Evolutionary conservation across 2,797 vertebrate species (phyloP), one percentile per base, ranked within the genome.

Genomic region (Thamnophis elegans): DNA sequence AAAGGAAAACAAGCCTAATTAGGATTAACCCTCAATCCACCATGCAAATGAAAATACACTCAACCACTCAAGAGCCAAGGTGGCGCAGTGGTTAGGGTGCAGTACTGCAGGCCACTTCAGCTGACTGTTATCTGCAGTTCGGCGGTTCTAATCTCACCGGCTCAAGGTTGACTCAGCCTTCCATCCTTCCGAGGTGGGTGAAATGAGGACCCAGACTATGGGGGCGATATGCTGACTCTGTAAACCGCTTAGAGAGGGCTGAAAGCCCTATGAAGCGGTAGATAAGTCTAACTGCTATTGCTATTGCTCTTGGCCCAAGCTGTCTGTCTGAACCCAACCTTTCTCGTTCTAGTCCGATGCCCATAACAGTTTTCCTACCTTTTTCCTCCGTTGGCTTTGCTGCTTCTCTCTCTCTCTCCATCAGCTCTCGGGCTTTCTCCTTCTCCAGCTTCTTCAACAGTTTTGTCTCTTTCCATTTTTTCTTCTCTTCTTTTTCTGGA

Each of bases 371-470:
- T 47, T 82, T 82, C 20, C 42, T 92, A 96, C 97, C 96, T 97
- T 96, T 89, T 32, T 96, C 96, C 26, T 96, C 88, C 92, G 94
- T 93, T 86, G 95, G 94, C 91, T 98, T 96, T 56, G 92, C 93
- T 51, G 96, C 91, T 68, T 92, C 92, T 62, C 95, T 95, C 90
- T 96, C 91, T 54, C 96, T 96, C 9, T 96, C 95, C 1, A 94
- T 92, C 88, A 96, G 94, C 88, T 97, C 97, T 78, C 95, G 96
- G 42, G 88, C 20, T 47, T 95, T 98, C 95, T 98, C 97, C 90
- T 98, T 98, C 0, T 99, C 98, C 92, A 99, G 93, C 90, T 98
- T 97, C 95, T 98, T 98, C 87, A 98, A 95, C 2, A 99, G 90
- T 92, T 98, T 99, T 3, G 97, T 88, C 47, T 98, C 98, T 93